Conservation (phyloP, 2,888 invertebrate species). For the Petrolisthes cinctipes region DNA sequence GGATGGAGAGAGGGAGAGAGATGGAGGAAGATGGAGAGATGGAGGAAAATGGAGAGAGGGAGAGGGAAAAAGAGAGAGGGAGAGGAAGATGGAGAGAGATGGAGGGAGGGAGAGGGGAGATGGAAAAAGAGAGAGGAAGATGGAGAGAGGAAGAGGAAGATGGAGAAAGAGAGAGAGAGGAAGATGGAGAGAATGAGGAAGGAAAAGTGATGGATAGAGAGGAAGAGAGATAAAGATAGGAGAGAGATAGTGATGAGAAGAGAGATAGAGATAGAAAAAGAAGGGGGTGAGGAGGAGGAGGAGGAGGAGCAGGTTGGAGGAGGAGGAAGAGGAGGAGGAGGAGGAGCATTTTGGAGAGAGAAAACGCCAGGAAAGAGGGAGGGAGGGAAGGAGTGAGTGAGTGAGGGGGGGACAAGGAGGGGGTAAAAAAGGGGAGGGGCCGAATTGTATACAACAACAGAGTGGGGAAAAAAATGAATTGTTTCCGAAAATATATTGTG, state of each 20-base stretch:
- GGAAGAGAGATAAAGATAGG: slow-evolving; percentile 1
- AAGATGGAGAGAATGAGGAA: neutral
- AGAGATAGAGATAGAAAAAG: neutral
- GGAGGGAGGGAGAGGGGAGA: neutral
- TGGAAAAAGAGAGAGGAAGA: slow-evolving; percentile 9
- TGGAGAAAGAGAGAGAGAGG: neutral
- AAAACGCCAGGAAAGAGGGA: neutral
- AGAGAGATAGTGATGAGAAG: neutral
- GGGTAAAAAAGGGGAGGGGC: neutral
- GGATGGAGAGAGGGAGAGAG: slow-evolving; percentile 21
- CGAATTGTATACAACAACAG: slow-evolving; percentile 33
- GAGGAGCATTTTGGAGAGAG: neutral
- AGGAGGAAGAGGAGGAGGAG: slow-evolving; percentile 8
- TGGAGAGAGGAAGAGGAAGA: slow-evolving; percentile 14
- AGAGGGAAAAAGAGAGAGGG: slow-evolving; percentile 3
- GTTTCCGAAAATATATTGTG: slow-evolving; percentile 35
- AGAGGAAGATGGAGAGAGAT: neutral
- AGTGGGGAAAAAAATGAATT: slow-evolving; percentile 31
- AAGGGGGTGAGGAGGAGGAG: neutral
- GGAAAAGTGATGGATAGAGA: slow-evolving; percentile 7
- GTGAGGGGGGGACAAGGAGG: neutral
- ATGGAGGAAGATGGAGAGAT: slow-evolving; percentile 7
- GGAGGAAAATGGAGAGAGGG: slow-evolving; percentile 14
- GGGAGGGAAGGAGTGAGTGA: neutral
- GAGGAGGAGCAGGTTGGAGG: neutral